These are phyloP conservation scores for Brachylomia viminalis DNA, from an alignment of 2,888 invertebrate genomes.

Conservation along the genomic window DNA sequence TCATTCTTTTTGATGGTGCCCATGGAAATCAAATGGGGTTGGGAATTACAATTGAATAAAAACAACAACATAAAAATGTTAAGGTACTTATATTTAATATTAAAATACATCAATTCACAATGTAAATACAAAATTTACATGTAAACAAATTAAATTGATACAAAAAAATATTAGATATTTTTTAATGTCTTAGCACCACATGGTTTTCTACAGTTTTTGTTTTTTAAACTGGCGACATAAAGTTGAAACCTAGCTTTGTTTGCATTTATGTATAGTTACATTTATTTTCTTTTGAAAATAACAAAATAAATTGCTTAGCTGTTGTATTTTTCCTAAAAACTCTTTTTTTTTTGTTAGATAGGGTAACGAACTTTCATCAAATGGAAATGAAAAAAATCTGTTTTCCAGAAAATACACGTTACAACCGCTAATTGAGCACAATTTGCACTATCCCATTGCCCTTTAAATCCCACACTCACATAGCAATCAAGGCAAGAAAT, in stretches of 20 bases:
- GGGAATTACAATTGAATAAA: constrained; percentile 33
- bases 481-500: constrained; percentile 87
- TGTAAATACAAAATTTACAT: constrained; percentile 79
- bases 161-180: constrained; percentile 73
- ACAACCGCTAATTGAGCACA: constrained; percentile 81
- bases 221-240: constrained; percentile 25
- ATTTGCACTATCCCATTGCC: constrained; percentile 76
- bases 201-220: constrained; percentile 59
- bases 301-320: neutral
- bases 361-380: neutral
- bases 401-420: constrained; percentile 55
- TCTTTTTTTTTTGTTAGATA: neutral
- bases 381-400: neutral
- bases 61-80: constrained; percentile 75
- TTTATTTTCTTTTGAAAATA: neutral
- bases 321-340: constrained; percentile 12
- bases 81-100: constrained; percentile 84
- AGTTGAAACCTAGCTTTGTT: neutral
- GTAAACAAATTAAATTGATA: constrained; percentile 69
- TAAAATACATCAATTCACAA: constrained; percentile 77
- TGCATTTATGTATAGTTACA: neutral
- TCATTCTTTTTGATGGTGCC: neutral
- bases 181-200: constrained; percentile 80
- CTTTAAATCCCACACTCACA: constrained; percentile 76
- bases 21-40: neutral